Evolutionary conservation across 2,113 vertebrate species (phyloP).

Genomic region (Amblyopsis rosae): DNA sequence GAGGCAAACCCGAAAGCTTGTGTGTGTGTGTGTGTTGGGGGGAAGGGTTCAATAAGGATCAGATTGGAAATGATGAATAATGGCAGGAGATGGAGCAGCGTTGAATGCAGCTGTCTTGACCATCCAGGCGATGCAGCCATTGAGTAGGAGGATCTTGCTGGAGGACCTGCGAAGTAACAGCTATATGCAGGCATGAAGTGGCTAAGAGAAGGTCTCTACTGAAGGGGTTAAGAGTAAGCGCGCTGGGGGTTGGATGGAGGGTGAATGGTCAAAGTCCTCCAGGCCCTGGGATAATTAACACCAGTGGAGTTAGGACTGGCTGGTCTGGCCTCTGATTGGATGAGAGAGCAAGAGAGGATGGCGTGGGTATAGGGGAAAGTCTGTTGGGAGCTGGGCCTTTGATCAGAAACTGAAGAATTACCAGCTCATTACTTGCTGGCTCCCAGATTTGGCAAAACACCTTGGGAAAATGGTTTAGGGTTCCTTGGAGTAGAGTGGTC

Average conservation of each 20-base stretch:
- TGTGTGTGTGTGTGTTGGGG: slow-evolving; percentile 1
- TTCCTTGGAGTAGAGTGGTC: slow-evolving; percentile 23
- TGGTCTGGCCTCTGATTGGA: slow-evolving; percentile 45
- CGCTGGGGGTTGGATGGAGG: slow-evolving; percentile 3
- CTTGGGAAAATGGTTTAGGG: slow-evolving; percentile 41
- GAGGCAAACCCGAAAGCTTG: slow-evolving; percentile 12
- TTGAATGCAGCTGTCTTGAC: too few relatives aligned
- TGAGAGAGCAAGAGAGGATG: slow-evolving; percentile 16
- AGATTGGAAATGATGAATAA: too few relatives aligned
- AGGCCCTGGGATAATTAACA: slow-evolving; percentile 58
- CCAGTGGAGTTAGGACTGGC: slow-evolving; percentile 42
- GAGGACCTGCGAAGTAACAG: too few relatives aligned
- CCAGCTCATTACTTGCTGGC: slow-evolving; percentile 64
- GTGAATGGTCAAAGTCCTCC: slow-evolving; percentile 34
- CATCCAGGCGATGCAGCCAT: too few relatives aligned
- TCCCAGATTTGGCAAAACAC: slow-evolving; percentile 34
- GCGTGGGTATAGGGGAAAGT: slow-evolving; percentile 28
- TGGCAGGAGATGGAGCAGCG: too few relatives aligned
- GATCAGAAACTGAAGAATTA: slow-evolving; percentile 70
- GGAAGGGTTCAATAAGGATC: neutral
- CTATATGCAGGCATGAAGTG: too few relatives aligned
- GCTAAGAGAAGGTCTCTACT: neutral
- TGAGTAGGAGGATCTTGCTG: too few relatives aligned
- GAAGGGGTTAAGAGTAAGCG: slow-evolving; percentile 30
- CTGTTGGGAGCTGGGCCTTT: slow-evolving; percentile 59